Conservation (phyloP, 2,797 vertebrate species). For the Xerus rutilus region DNA sequence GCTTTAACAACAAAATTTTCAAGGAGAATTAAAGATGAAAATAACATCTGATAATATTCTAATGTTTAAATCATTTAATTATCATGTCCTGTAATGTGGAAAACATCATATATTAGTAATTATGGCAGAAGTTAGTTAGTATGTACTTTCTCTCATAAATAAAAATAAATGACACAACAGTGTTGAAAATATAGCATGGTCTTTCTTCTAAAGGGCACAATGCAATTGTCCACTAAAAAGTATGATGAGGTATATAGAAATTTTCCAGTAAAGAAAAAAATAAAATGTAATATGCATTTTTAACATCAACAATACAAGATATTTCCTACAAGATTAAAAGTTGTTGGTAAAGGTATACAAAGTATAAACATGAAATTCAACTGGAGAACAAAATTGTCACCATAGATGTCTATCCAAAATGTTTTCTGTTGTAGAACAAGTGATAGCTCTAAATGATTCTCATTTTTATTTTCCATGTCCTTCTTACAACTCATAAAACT, state of each 20-base stretch:
- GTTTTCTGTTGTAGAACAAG: slow-evolving; percentile 53
- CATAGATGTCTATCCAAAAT: slow-evolving; percentile 30
- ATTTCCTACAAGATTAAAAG: slow-evolving; percentile 41
- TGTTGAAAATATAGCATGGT: not conserved
- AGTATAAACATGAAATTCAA: not conserved
- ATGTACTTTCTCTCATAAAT: not conserved
- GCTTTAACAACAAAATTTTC: too few relatives aligned
- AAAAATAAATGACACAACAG: not conserved
- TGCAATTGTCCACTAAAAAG: not conserved
- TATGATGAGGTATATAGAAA: not conserved
- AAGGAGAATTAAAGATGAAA: too few relatives aligned
- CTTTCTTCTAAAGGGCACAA: not conserved
- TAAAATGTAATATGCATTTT: not conserved
- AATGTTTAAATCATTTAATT: not conserved
- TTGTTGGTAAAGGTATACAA: slow-evolving; percentile 36
- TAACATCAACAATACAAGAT: not conserved
- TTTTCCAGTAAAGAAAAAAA: slow-evolving; percentile 45
- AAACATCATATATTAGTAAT: not conserved
- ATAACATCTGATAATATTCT: not conserved
- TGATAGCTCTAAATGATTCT: slow-evolving; percentile 39
- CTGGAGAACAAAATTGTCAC: not conserved
- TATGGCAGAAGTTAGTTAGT: not conserved
- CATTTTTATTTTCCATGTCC: slow-evolving; percentile 52
- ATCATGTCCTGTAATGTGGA: not conserved
- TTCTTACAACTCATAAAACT: slow-evolving; percentile 61